Conservation (phyloP, 2,888 invertebrate genomes). For the Seira ritae region DNA sequence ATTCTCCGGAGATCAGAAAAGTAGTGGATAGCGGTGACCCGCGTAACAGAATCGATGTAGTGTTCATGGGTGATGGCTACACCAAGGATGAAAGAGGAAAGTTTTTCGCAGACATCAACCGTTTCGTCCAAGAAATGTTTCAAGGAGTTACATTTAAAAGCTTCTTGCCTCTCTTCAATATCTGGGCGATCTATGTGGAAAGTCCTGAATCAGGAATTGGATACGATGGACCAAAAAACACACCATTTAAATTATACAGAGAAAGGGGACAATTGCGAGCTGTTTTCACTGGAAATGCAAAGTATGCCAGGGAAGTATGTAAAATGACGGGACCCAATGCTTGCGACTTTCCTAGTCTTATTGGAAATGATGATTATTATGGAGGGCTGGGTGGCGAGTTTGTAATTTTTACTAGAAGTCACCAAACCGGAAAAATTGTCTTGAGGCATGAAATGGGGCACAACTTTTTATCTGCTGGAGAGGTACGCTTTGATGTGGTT, state of each 20-base stretch:
- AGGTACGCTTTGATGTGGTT: conserved; percentile 17
- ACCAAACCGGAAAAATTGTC: conserved; percentile 69
- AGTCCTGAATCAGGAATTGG: conserved; percentile 67
- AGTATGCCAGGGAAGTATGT: conserved; percentile 64
- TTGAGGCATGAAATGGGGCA: conserved; percentile 68
- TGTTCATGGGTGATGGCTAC: conserved; percentile 72
- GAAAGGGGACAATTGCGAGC: conserved; percentile 62
- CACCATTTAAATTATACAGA: conserved; percentile 57
- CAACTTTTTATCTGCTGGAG: conserved; percentile 63
- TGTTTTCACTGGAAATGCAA: conserved; percentile 68
- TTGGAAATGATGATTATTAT: conserved; percentile 71
- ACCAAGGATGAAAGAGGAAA: conserved; percentile 35
- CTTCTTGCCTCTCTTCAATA: conserved; percentile 69
- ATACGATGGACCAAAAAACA: conserved; percentile 62
- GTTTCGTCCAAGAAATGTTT: conserved; percentile 68
- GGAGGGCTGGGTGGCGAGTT: conserved; percentile 72
- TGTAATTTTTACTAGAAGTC: conserved; percentile 69
- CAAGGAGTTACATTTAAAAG: conserved; percentile 65
- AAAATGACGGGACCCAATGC: conserved; percentile 64
- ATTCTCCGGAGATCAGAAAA: conserved; percentile 66
- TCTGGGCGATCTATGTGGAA: conserved; percentile 69
- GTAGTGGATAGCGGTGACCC: conserved; percentile 69
- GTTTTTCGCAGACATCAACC: conserved; percentile 58
- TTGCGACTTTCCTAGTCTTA: conserved; percentile 68
- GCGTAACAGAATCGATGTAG: conserved; percentile 67